Conservation (phyloP, 2,797 vertebrate genomes). For the Ceryle rudis region DNA sequence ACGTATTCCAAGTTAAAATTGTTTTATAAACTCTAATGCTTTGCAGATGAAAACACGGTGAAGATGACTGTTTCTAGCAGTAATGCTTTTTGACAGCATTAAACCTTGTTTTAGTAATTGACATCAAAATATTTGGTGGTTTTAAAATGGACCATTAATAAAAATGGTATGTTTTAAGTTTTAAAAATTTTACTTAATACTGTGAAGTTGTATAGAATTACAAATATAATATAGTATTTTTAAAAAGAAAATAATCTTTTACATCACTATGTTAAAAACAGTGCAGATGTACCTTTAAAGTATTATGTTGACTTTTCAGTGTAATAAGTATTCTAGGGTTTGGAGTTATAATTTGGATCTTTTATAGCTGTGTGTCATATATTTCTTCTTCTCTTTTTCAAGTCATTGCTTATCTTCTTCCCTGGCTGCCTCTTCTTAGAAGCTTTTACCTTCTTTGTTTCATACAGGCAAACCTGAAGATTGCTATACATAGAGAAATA, state of each 20-base stretch:
- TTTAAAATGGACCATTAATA: conserved; percentile 82
- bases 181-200: conserved; percentile 74
- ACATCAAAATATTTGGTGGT: conserved; percentile 82
- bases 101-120: conserved; percentile 85
- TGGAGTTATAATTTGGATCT: not conserved
- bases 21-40: conserved; percentile 93
- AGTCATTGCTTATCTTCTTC: not conserved
- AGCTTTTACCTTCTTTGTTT: not conserved
- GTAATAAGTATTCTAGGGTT: not conserved
- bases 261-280: conserved; percentile 25
- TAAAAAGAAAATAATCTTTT: conserved; percentile 48
- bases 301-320: not conserved
- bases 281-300: conserved; percentile 13
- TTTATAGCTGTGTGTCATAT: not conserved
- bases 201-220: conserved; percentile 77
- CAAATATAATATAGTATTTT: conserved; percentile 61
- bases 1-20: conserved; percentile 91
- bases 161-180: conserved; percentile 77
- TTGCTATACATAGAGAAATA: not conserved
- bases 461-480: not conserved
- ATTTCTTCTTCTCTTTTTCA: not conserved
- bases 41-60: conserved; percentile 88
- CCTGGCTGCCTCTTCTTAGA: not conserved
- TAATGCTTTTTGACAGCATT: conserved; percentile 84
- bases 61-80: conserved; percentile 82